These are phyloP conservation scores for Pogonophryne albipinna DNA, from an alignment of 2,797 vertebrate genomes.

Conservation along the genomic window DNA sequence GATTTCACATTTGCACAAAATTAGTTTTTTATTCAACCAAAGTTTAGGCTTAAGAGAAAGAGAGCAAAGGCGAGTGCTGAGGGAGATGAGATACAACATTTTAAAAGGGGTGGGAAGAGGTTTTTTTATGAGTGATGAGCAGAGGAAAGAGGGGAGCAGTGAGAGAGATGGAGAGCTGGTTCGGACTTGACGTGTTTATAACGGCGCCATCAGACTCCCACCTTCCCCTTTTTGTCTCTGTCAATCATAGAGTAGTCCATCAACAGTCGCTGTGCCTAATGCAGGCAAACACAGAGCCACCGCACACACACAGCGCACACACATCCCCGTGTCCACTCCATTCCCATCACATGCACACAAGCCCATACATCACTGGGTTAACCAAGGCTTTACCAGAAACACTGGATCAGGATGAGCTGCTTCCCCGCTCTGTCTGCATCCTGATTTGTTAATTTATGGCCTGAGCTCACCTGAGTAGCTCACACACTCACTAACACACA, in stretches of 20 bases:
- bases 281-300: slow-evolving; percentile 14
- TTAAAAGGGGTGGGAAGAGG: slow-evolving; percentile 14
- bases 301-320: background rate
- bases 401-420: slow-evolving; percentile 38
- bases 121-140: slow-evolving; percentile 32
- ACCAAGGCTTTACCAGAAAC: slow-evolving; percentile 48
- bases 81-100: slow-evolving; percentile 20
- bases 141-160: slow-evolving; percentile 16
- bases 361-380: slow-evolving; percentile 52
- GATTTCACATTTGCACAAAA: slow-evolving; percentile 13
- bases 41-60: slow-evolving; percentile 2
- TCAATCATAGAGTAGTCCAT: slow-evolving; percentile 47
- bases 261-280: slow-evolving; percentile 21
- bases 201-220: slow-evolving; percentile 20
- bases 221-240: slow-evolving; percentile 24
- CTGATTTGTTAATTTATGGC: slow-evolving; percentile 78
- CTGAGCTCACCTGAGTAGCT: slow-evolving; percentile 63
- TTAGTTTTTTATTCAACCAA: background rate
- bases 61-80: slow-evolving; percentile 1
- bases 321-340: slow-evolving; percentile 20
- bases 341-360: slow-evolving; percentile 18
- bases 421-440: slow-evolving; percentile 49
- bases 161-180: slow-evolving; percentile 5
- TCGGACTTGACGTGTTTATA: slow-evolving; percentile 13
- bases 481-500: slow-evolving; percentile 22